These are phyloP conservation scores for Pristionchus japonicus DNA, from an alignment of 2,888 invertebrate species.

Conservation along the genomic window DNA sequence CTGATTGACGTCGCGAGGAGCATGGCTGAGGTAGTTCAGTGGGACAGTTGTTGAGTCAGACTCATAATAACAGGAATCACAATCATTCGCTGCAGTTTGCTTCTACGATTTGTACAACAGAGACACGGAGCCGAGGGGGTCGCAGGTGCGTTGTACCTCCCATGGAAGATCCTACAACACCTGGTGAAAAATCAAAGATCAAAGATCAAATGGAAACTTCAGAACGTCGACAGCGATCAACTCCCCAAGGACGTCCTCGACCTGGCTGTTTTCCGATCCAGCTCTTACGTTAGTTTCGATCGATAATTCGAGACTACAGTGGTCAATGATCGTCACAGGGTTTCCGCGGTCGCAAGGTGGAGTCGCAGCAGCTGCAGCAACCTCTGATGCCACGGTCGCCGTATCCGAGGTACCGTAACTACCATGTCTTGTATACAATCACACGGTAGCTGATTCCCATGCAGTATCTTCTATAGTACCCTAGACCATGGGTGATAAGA, in stretches of 20 bases:
- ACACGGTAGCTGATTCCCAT: too few species aligned
- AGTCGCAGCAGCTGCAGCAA: slow-evolving; percentile 30
- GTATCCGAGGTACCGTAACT: background rate
- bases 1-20: slow-evolving; percentile 55
- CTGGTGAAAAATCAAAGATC: background rate
- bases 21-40: slow-evolving; percentile 48
- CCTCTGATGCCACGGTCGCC: background rate
- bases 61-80: slow-evolving; percentile 50
- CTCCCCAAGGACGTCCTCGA: slow-evolving; percentile 1
- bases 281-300: background rate
- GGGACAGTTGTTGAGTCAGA: background rate
- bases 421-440: background rate
- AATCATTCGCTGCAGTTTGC: slow-evolving; percentile 51
- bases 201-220: background rate
- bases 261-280: background rate
- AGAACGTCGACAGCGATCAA: background rate
- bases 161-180: background rate
- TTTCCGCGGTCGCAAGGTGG: slow-evolving; percentile 4
- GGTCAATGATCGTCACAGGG: background rate
- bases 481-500: too few species aligned
- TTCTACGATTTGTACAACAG: slow-evolving; percentile 59
- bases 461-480: too few species aligned
- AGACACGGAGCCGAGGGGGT: slow-evolving; percentile 42
- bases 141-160: background rate
- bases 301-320: background rate